Percentiles rank a stretch among this genome's conserved stretches.
phyloP scores from a whole-genome alignment of 2,797 vertebrate species.

The Paedocypris micromegethes region DNA sequence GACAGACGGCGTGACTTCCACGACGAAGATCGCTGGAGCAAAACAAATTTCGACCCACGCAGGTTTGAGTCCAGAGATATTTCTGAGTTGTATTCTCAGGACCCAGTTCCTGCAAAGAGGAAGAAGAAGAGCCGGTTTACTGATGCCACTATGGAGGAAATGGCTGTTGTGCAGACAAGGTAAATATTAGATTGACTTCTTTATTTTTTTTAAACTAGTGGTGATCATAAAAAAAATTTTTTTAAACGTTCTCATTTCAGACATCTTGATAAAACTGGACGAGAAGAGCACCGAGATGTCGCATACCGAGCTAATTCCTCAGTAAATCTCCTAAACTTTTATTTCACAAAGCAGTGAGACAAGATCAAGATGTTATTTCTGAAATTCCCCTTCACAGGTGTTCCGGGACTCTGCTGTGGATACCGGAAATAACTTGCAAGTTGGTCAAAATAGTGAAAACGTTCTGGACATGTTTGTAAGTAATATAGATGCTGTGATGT shows the following conservation, averaged over 20 bases:
- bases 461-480: slow-evolving; percentile 68
- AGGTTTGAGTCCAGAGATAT: slow-evolving; percentile 5
- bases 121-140: slow-evolving; percentile 67
- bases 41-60: slow-evolving; percentile 2
- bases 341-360: background rate
- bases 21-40: slow-evolving; percentile 9
- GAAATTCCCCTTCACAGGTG: slow-evolving; percentile 41
- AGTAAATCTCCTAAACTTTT: slow-evolving; percentile 41
- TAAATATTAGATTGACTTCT: slow-evolving; percentile 28
- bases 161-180: slow-evolving; percentile 54
- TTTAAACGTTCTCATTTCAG: slow-evolving; percentile 16
- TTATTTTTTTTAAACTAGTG: background rate
- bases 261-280: background rate
- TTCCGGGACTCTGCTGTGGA: slow-evolving; percentile 32
- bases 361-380: background rate
- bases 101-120: slow-evolving; percentile 45
- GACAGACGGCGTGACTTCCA: background rate
- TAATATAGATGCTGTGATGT: background rate
- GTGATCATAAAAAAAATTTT: background rate
- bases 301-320: slow-evolving; percentile 2
- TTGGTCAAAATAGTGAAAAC: slow-evolving; percentile 29
- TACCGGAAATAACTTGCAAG: slow-evolving; percentile 36
- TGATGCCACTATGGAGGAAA: slow-evolving; percentile 62
- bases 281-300: slow-evolving; percentile 7
- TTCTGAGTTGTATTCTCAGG: slow-evolving; percentile 7